Evolutionary conservation across 2,888 invertebrate genomes (phyloP), one percentile per base, ranked within the genome.

Genomic region (Tubulanus polymorphus): DNA sequence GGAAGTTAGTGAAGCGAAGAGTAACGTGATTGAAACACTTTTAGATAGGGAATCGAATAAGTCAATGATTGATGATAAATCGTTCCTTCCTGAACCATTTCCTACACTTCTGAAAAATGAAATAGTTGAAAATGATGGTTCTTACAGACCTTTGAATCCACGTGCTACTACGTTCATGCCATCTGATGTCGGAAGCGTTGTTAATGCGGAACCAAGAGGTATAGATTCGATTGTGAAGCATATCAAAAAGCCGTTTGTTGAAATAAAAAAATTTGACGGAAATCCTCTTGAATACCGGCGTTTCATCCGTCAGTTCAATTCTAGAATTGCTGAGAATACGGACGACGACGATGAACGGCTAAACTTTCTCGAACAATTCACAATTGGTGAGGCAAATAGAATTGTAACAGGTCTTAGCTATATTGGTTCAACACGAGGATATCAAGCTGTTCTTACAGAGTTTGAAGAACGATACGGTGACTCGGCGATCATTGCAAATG

Each of bases 301-400:
- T 8, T 41, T 41, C 41, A 8, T 41, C 6, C 18, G 41, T 18
- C 15, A 3, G 23, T 41, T 41, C 15, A 15, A 41, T 3, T 25
- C 48, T 10, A 5, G 48, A 20, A 47, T 47, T 10, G 23, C 5
- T 8, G 48, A 8, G 6, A 10, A 47, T 27, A 47, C 48, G 27
- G 23, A 47, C 23, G 23, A 25, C n/a, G 23, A 26, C n/a, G 48
- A 47, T 6, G 48, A 47, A n/a, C 23, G 23, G 27, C 3, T 47
- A 27, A 47, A 5, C 6, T 47, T 26, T 20, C 27, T 47, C n/a
- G 18, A 18, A 3, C 26, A 47, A 27, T 47, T 18, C 23, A 47
- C 48, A 3, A n/a, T 20, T 25, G 47, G 52, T 48, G 52, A 52
- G 52, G 47, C 52, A 20, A 18, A 52, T 47, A 50, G 25, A 25